These are phyloP conservation scores for Pseudocheirus occidentalis DNA, from an alignment of 2,797 vertebrate species.

Conservation along the genomic window DNA sequence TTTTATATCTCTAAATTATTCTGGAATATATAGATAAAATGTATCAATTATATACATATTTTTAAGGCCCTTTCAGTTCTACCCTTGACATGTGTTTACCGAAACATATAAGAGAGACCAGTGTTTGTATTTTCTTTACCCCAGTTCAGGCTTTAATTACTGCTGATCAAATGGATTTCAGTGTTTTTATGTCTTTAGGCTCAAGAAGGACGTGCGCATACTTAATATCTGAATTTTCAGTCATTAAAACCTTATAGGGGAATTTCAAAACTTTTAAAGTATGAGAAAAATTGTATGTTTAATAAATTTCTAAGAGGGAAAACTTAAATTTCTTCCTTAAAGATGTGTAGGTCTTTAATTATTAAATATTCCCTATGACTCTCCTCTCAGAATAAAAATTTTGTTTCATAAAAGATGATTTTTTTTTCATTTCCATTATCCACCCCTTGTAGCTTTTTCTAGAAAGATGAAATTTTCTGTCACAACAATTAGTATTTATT, in stretches of 20 bases:
- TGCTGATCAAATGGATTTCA: constrained; percentile 10
- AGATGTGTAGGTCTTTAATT: background rate
- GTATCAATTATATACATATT: constrained; percentile 63
- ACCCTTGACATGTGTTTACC: constrained; percentile 23
- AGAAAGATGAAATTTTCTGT: background rate
- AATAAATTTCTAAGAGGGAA: background rate
- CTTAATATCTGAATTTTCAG: background rate
- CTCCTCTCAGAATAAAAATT: background rate
- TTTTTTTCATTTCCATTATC: background rate
- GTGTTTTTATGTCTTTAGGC: constrained; percentile 12
- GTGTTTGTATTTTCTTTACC: constrained; percentile 31
- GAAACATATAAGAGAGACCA: background rate
- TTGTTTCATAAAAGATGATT: background rate
- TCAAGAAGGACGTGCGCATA: background rate
- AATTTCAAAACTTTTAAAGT: constrained; percentile 7
- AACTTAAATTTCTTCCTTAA: background rate
- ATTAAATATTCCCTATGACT: background rate
- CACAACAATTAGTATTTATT: constrained; percentile 2
- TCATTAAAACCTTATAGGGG: background rate
- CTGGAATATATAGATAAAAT: constrained; percentile 54
- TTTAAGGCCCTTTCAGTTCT: constrained; percentile 50
- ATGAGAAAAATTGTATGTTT: background rate
- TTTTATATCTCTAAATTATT: constrained; percentile 75
- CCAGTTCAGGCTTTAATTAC: constrained; percentile 23
- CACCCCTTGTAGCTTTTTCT: background rate